A percentile compares a stretch with the other conserved stretches of the same genome.
phyloP scores from a whole-genome alignment of 2,888 invertebrate genomes.

The Temnothorax rugatulus region DNA sequence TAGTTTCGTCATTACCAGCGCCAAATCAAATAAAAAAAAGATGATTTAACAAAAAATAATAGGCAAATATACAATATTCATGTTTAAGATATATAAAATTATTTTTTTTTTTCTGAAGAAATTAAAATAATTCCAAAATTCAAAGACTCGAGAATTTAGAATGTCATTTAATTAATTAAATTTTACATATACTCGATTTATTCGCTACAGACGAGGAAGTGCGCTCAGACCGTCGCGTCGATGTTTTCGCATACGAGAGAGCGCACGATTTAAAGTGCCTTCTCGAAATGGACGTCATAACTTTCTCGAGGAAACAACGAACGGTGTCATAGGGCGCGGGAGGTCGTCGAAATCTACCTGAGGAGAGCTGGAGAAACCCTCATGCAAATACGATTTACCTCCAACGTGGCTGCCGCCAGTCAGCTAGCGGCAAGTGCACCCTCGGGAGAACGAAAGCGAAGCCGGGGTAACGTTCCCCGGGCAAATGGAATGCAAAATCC shows the following conservation, averaged over 20 bases:
- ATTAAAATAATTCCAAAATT: not conserved
- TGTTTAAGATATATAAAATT: not conserved
- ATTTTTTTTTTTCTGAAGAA: not conserved
- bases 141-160: not conserved
- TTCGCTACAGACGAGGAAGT: not conserved
- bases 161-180: not conserved
- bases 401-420: constrained; percentile 42
- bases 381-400: constrained; percentile 73
- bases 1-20: not conserved
- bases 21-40: not conserved
- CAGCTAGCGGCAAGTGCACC: constrained; percentile 64
- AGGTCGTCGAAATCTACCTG: constrained; percentile 66
- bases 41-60: not conserved
- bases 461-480: constrained; percentile 58
- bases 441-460: constrained; percentile 67
- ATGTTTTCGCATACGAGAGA: constrained; percentile 20
- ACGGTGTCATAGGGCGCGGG: constrained; percentile 57
- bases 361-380: constrained; percentile 56
- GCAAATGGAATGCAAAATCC: constrained; percentile 76
- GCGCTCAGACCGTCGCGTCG: not conserved
- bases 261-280: constrained; percentile 19
- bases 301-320: constrained; percentile 61
- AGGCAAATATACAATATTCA: not conserved
- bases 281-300: constrained; percentile 22
- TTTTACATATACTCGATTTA: not conserved